Evolutionary conservation across 2,888 invertebrate species (phyloP), one percentile per base, ranked within the genome.

Genomic region (Ochropleura leucogaster): DNA sequence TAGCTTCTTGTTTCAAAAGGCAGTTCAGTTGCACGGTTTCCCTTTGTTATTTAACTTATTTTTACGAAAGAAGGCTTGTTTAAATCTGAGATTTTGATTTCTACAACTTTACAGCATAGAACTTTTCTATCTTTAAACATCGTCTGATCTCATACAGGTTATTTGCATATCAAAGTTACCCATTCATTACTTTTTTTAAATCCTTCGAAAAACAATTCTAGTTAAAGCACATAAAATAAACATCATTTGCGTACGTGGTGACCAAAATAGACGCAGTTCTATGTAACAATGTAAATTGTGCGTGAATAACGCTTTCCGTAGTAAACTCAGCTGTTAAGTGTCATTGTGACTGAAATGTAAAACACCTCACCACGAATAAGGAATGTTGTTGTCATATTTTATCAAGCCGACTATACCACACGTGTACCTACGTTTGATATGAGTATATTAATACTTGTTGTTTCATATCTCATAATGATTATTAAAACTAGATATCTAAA

Each of bases 321-420:
- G 89, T 90, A 88, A 88, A 89, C 76, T 89, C 90, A 88, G 89
- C 88, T 89, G 90, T 87, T 85, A 77, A 78, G 75, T 85, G 85
- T 84, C 80, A 85, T 83, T 85, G 83, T 79, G 79, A 84, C 78
- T 72, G 74, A 80, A 84, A 83, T 85, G 77, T 88, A 80, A 80
- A 81, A 74, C 77, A 80, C 74, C 74, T 82, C 80, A 30, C 86
- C 85, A 81, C 82, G 75, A 83, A 87, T 85, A 87, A 86, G 88
- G 84, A 85, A 87, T 85, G 80, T 80, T 84, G 80, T 84, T 85
- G 83, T 85, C 75, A 83, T 84, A 83, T 76, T 85, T 83, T 82
- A 81, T 80, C 64, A 73, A 80, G 64, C 30, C 49, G 66, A 74
- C 72, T 66, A 63, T 64, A 67, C 46, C 30, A 74, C 51, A 67